A percentile compares a stretch with the other conserved stretches of the same genome.
Evolutionary conservation across 1,140 invertebrate species (phyloP).

Genomic region (Bombus turneri): DNA sequence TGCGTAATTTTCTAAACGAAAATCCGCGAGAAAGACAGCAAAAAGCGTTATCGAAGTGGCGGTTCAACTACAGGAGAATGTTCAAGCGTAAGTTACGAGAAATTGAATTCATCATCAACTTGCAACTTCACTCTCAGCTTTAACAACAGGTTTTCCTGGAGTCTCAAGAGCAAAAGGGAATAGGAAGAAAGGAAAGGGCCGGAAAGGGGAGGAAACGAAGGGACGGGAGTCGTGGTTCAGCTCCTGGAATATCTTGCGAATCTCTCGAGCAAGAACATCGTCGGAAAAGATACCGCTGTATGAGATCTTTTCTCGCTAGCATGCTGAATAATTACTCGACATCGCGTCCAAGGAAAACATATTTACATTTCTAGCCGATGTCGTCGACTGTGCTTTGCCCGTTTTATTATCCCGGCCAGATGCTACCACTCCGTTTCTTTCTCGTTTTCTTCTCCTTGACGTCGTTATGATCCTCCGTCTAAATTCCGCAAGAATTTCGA

Average conservation of each 20-base stretch:
- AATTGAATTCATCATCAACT: conserved; percentile 15
- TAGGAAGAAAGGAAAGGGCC: not conserved
- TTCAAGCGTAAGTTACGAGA: not conserved
- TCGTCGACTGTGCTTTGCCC: not conserved
- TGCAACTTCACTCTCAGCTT: not conserved
- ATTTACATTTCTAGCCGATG: conserved; percentile 33
- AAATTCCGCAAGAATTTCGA: not conserved
- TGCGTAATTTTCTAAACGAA: not conserved
- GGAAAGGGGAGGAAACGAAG: not conserved
- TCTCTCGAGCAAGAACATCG: not conserved
- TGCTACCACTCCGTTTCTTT: not conserved
- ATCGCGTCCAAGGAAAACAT: conserved; percentile 38
- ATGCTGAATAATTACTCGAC: conserved; percentile 51
- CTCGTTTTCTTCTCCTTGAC: not conserved
- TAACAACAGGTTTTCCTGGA: not conserved
- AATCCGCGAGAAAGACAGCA: not conserved
- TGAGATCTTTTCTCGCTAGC: not conserved
- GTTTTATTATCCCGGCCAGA: conserved; percentile 25
- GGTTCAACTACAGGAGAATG: not conserved
- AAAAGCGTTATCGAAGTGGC: not conserved
- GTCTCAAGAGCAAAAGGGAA: not conserved
- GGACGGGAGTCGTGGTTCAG: not conserved
- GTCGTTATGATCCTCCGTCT: not conserved
- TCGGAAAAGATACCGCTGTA: not conserved
- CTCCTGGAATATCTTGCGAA: not conserved